A percentile compares a stretch with the other conserved stretches of the same genome.
Conservation (phyloP, 1,140 invertebrate species). For the Sinella curviseta region DNA sequence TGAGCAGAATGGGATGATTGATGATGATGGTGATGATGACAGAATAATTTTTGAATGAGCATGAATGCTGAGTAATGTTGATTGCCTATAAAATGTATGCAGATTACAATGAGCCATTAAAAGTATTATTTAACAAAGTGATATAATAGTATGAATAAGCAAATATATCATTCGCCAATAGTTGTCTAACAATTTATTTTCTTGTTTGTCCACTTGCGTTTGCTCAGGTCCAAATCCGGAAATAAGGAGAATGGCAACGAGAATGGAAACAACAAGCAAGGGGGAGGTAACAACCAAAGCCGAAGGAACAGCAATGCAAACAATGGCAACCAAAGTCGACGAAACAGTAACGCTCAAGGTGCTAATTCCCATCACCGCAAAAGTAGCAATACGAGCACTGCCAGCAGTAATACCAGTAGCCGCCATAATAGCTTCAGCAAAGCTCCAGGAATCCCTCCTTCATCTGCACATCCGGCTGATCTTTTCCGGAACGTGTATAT, state of each 20-base stretch:
- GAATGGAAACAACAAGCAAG: background rate
- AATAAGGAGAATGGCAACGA: background rate
- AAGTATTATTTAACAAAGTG: no score
- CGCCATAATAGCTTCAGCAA: conserved; percentile 41
- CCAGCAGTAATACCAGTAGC: conserved; percentile 36
- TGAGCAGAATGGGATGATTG: background rate
- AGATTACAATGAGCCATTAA: no score
- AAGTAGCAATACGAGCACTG: conserved; percentile 29
- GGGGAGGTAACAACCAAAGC: background rate
- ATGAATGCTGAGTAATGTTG: background rate
- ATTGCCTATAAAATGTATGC: no score
- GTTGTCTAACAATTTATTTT: background rate
- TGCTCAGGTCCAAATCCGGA: background rate
- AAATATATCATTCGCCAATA: no score
- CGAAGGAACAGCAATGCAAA: background rate
- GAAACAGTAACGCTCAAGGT: background rate
- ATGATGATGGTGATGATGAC: background rate
- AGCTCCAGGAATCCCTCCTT: background rate
- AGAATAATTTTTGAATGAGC: background rate
- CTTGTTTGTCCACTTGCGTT: background rate
- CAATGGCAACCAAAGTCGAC: background rate
- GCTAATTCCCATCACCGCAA: conserved; percentile 12
- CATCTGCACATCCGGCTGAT: conserved; percentile 28
- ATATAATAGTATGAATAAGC: no score
- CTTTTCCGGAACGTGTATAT: conserved; percentile 30